Evolutionary conservation across 2,113 vertebrate genomes (phyloP).

Genomic region (Thomomys bottae): DNA sequence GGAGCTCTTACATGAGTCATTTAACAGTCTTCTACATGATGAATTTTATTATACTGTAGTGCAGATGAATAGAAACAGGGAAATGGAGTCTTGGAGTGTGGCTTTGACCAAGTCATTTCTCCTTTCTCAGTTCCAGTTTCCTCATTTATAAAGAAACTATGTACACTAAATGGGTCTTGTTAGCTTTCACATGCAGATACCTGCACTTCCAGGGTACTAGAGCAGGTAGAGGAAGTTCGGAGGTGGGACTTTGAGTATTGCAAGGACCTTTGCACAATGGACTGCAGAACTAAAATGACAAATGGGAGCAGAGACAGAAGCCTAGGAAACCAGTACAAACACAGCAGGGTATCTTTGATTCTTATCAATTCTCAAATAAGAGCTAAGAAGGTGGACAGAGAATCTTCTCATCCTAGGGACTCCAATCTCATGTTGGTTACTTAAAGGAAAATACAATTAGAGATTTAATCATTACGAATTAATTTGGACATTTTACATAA

Average conservation of each 20-base stretch:
- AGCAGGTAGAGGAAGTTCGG: neutral
- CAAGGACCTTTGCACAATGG: neutral
- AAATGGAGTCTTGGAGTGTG: neutral
- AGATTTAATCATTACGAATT: too few relatives aligned
- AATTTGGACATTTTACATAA: too few relatives aligned
- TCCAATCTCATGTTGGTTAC: too few relatives aligned
- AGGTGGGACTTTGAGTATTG: neutral
- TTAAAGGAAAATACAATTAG: neutral
- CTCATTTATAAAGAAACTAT: neutral
- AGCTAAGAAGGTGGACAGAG: neutral
- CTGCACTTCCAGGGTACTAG: neutral
- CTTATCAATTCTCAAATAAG: neutral
- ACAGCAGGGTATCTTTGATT: too few relatives aligned
- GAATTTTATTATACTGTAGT: neutral
- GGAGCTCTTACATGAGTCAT: neutral
- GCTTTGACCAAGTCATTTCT: neutral
- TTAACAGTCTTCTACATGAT: neutral
- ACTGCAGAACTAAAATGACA: neutral
- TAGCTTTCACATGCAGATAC: neutral
- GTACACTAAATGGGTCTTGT: neutral
- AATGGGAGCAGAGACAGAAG: neutral
- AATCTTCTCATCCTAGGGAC: neutral
- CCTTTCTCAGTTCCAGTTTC: neutral
- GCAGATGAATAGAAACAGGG: neutral
- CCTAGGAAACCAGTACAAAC: neutral